A percentile compares a stretch with the other conserved stretches of the same genome.
Evolutionary conservation across 2,797 vertebrate genomes (phyloP).

Genomic region (Neoniphon sammara): DNA sequence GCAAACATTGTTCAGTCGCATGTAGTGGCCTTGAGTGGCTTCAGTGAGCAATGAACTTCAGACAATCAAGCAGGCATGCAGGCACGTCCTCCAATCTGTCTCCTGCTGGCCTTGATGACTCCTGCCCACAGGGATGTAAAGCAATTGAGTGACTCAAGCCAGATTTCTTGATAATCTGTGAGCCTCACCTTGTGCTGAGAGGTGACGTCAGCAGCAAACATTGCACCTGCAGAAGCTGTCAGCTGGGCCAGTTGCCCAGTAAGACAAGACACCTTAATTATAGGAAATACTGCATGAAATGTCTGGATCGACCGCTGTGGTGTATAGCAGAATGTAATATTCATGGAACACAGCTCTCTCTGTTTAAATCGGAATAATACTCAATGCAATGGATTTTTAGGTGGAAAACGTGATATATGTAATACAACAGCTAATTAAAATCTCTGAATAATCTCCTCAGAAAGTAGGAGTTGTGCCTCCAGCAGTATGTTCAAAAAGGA

Average conservation of each 20-base stretch:
- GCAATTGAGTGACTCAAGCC: slow-evolving; percentile 56
- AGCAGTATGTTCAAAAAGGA: not conserved
- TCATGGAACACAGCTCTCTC: not conserved
- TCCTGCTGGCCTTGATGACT: slow-evolving; percentile 66
- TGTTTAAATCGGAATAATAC: not conserved
- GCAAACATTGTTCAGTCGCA: slow-evolving; percentile 4
- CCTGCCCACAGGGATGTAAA: slow-evolving; percentile 63
- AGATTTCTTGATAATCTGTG: slow-evolving; percentile 47
- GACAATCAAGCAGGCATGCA: slow-evolving; percentile 43
- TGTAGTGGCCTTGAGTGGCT: slow-evolving; percentile 42
- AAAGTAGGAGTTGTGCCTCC: not conserved
- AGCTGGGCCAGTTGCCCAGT: slow-evolving; percentile 18
- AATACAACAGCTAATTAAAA: not conserved
- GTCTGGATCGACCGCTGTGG: not conserved
- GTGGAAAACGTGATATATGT: not conserved
- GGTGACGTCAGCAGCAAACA: slow-evolving; percentile 42
- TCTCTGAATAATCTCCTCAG: not conserved
- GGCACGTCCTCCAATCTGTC: slow-evolving; percentile 26
- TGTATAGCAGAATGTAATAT: not conserved
- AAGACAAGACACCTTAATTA: slow-evolving; percentile 27
- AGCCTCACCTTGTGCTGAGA: slow-evolving; percentile 19
- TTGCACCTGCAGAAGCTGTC: slow-evolving; percentile 47
- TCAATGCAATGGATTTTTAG: not conserved
- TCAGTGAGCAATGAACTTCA: slow-evolving; percentile 36
- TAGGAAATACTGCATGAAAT: slow-evolving; percentile 17